These are phyloP conservation scores for Pluvialis apricaria DNA, from an alignment of 2,113 vertebrate species.

Conservation along the genomic window DNA sequence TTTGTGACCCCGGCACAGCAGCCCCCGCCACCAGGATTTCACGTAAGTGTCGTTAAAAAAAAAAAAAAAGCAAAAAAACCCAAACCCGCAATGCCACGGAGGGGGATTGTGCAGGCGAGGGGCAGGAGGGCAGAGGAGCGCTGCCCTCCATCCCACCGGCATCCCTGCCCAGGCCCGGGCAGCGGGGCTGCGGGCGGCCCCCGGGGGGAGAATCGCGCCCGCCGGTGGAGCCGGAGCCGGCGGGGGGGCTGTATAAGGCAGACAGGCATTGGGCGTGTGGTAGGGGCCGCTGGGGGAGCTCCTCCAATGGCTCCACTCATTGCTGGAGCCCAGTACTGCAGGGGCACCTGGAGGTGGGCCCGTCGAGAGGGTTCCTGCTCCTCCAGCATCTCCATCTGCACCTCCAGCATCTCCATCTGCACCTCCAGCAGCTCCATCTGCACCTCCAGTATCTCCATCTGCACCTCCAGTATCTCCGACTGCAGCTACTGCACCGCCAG, in stretches of 20 bases:
- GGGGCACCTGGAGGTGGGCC: background rate
- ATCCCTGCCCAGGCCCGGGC: background rate
- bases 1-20: fast-evolving
- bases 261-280: background rate
- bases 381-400: background rate
- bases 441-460: background rate
- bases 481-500: background rate
- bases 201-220: background rate
- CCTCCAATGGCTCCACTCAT: background rate
- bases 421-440: background rate
- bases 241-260: background rate
- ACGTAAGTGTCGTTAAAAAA: fast-evolving
- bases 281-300: background rate
- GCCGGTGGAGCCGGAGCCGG: background rate
- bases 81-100: fast-evolving
- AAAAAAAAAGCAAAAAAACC: background rate
- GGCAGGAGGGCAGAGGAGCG: background rate
- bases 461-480: no score
- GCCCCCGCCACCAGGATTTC: background rate
- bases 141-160: background rate
- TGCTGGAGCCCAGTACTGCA: background rate
- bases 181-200: background rate
- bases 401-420: background rate
- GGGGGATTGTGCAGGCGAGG: background rate
- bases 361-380: fast-evolving